Evolutionary conservation across 1,140 invertebrate species (phyloP), one percentile per base, ranked within the genome.

Genomic region (Bombus breviceps): DNA sequence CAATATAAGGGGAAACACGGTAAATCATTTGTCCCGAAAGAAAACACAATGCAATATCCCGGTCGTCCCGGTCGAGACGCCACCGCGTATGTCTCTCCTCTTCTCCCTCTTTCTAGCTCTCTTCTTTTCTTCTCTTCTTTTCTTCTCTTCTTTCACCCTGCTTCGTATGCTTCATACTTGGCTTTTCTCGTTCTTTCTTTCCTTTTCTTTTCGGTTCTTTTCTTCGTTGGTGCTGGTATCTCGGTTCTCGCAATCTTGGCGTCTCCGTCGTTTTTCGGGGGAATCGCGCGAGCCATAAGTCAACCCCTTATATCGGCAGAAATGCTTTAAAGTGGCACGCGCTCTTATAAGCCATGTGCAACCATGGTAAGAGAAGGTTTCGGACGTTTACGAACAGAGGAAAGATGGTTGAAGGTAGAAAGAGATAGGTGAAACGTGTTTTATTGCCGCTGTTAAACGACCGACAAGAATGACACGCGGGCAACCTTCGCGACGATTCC

Each of bases 1-100:
- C 93, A 88, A 92, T 90, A 89, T 86, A 89, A 91, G 88, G 92
- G 91, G 89, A 90, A 91, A 88, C 90, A 91, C 92, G 92, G 92
- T 95, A 95, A 95, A 95, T 95, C 94, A 95, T 94, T 95, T 93
- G 94, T 93, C 91, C 93, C 92, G 92, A 94, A 94, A 93, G 94
- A 95, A 95, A 95, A 94, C 92, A 95, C 94, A 95, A 95, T 95
- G 89, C 90, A 91, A 91, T 91, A 91, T 91, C 89, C 90, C 83
- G 83, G 81, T 88, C 85, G 86, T 91, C 88, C 86, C 83, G 86
- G 78, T 84, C 86, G 81, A 91, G 89, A 88, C 90, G 90, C 87
- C 85, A 83, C 72, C 73, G 80, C 62, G 80, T 66, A 68, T 71
- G 84, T 80, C 71, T 75, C 75, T 41, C 39, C 25, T 10, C 18